Conservation (phyloP, 2,113 vertebrate genomes). For the Oostethus manadensis region DNA sequence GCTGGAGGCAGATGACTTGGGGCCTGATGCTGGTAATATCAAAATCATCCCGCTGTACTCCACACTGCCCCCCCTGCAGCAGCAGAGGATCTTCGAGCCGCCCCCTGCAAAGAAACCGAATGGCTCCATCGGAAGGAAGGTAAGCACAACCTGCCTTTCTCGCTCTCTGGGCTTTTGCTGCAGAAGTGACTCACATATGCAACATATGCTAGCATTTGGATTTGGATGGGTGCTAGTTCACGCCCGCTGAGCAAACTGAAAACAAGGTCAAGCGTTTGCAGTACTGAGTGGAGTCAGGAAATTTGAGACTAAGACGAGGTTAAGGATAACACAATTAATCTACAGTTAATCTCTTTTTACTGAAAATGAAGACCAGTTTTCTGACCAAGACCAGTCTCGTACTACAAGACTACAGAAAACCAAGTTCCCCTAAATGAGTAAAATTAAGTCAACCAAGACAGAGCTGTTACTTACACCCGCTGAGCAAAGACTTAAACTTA, state of each 20-base stretch:
- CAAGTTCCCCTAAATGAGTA: too few relatives aligned
- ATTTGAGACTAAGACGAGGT: too few relatives aligned
- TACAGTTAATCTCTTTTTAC: too few relatives aligned
- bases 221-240: slow-evolving; percentile 70
- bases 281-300: too few relatives aligned
- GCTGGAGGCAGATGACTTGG: slow-evolving; percentile 93
- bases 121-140: slow-evolving; percentile 97
- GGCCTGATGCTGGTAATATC: slow-evolving; percentile 95
- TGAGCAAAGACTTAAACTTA: too few relatives aligned
- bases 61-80: slow-evolving; percentile 94
- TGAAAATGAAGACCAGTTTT: too few relatives aligned
- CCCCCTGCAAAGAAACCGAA: slow-evolving; percentile 91
- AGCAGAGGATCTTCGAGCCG: slow-evolving; percentile 96
- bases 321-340: too few relatives aligned
- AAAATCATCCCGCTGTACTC: slow-evolving; percentile 99
- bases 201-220: slow-evolving; percentile 73
- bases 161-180: slow-evolving; percentile 39
- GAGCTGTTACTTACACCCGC: too few relatives aligned
- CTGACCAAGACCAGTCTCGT: too few relatives aligned
- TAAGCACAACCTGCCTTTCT: slow-evolving; percentile 59
- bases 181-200: slow-evolving; percentile 75
- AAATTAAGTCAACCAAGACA: too few relatives aligned
- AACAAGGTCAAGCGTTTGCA: too few relatives aligned
- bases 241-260: slow-evolving; percentile 36
- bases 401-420: too few relatives aligned